phyloP scores from a whole-genome alignment of 2,888 invertebrate species.

The Tetranychus piercei region DNA sequence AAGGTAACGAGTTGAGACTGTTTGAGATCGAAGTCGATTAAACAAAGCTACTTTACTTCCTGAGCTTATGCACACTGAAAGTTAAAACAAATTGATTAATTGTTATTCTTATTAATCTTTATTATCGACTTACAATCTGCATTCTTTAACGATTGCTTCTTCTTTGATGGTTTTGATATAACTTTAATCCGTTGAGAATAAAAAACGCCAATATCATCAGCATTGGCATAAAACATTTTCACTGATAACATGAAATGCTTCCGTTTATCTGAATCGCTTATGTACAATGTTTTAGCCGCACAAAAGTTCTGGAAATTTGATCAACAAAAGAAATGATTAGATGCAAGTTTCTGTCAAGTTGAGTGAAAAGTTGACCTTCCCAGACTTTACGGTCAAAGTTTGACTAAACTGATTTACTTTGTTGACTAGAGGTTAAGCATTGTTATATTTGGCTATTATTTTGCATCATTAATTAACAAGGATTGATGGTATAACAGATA shows the following conservation, averaged over 20 bases:
- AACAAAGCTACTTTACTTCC: constrained; percentile 97
- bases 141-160: constrained; percentile 97
- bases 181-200: constrained; percentile 98
- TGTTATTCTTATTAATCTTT: background rate
- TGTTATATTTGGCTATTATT: too few relatives aligned
- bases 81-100: background rate
- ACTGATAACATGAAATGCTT: constrained; percentile 98
- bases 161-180: constrained; percentile 98
- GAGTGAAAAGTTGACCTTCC: too few relatives aligned
- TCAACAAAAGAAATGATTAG: background rate
- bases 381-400: too few relatives aligned
- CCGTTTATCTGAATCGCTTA: constrained; percentile 94
- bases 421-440: too few relatives aligned
- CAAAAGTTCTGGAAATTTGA: constrained; percentile 53
- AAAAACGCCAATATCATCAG: constrained; percentile 94
- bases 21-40: constrained; percentile 91
- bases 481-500: too few relatives aligned
- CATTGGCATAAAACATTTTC: constrained; percentile 96
- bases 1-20: constrained; percentile 94
- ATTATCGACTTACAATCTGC: constrained; percentile 51
- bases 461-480: too few relatives aligned
- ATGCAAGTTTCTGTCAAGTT: background rate
- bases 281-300: constrained; percentile 95
- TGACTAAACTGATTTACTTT: too few relatives aligned
- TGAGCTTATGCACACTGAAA: constrained; percentile 78